Percentiles rank a stretch among this genome's conserved stretches.
These are phyloP conservation scores for Carpatolechia fugitivella DNA, from an alignment of 2,888 invertebrate species.

Conservation along the genomic window DNA sequence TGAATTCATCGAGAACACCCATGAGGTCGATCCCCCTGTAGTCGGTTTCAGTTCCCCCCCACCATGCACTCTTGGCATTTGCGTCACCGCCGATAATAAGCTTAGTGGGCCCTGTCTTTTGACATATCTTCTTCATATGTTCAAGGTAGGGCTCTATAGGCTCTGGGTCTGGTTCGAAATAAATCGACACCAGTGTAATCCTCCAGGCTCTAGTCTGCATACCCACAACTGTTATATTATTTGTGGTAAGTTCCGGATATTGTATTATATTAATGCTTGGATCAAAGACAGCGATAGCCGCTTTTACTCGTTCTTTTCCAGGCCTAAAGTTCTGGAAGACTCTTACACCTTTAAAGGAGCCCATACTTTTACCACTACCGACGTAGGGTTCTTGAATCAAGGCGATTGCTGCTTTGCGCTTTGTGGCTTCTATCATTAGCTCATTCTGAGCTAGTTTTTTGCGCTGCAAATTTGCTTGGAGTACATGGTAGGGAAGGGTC, in stretches of 20 bases:
- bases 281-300: slow-evolving; percentile 17
- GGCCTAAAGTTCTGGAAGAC: not conserved
- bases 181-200: slow-evolving; percentile 9
- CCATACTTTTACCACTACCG: too few species aligned
- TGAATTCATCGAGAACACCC: not conserved
- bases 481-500: not conserved
- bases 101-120: not conserved
- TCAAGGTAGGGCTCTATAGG: slow-evolving; percentile 2
- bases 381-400: slow-evolving; percentile 22
- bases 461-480: slow-evolving; percentile 17
- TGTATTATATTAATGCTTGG: too few species aligned
- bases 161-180: slow-evolving; percentile 13
- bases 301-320: slow-evolving; percentile 6
- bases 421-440: slow-evolving; percentile 5
- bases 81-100: not conserved
- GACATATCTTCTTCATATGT: not conserved
- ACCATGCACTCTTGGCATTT: not conserved
- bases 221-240: too few species aligned
- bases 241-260: too few species aligned
- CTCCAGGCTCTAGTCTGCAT: not conserved
- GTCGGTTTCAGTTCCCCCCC: slow-evolving; percentile 13
- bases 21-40: slow-evolving; percentile 10
- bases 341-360: not conserved
- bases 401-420: not conserved
- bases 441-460: slow-evolving; percentile 14